These are phyloP conservation scores for Limnephilus marmoratus DNA, from an alignment of 2,888 invertebrate species.

Conservation along the genomic window DNA sequence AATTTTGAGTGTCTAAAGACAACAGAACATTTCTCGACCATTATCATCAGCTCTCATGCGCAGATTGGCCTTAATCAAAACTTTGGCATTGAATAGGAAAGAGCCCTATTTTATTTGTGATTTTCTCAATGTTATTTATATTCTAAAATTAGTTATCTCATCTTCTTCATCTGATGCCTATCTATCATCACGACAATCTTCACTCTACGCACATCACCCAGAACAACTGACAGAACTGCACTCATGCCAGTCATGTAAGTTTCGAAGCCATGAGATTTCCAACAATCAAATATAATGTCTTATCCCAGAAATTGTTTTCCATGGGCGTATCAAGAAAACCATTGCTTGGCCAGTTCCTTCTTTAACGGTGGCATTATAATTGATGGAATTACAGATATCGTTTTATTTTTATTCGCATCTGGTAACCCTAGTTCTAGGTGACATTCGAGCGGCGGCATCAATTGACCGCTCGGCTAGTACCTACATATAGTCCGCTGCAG, in stretches of 20 bases:
- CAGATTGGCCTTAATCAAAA: too few relatives aligned
- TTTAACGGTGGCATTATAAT: background rate
- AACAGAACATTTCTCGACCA: too few relatives aligned
- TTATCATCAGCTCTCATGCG: too few relatives aligned
- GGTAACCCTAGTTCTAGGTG: background rate
- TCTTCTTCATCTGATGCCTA: background rate
- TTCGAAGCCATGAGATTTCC: background rate
- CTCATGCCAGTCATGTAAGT: background rate
- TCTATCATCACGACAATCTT: background rate
- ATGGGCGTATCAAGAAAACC: too few relatives aligned
- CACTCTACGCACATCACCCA: background rate
- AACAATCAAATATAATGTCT: background rate
- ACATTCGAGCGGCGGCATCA: background rate
- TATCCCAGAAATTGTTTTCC: too few relatives aligned
- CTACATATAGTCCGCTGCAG: background rate
- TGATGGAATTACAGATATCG: background rate
- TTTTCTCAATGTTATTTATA: too few relatives aligned
- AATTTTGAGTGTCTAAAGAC: too few relatives aligned
- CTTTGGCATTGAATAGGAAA: too few relatives aligned
- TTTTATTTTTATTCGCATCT: background rate
- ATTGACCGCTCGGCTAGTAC: conserved; percentile 25
- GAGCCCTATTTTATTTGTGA: too few relatives aligned
- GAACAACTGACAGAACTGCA: background rate
- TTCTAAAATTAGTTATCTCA: too few relatives aligned
- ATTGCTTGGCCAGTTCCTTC: background rate